Conservation (phyloP, 2,113 vertebrate genomes). For the Tringa solitaria region DNA sequence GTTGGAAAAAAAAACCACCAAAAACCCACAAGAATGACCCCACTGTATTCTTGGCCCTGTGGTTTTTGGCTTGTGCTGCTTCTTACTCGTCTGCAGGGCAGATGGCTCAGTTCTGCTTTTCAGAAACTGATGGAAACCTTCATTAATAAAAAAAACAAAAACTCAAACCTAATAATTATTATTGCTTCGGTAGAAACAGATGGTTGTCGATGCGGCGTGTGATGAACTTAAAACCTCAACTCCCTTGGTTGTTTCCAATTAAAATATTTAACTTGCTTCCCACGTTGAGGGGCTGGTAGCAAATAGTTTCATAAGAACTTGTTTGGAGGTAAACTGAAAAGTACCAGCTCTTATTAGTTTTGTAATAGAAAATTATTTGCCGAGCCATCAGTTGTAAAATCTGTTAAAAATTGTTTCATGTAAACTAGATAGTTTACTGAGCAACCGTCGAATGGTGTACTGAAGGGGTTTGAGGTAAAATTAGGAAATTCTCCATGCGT, state of each 20-base stretch:
- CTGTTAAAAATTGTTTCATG: neutral
- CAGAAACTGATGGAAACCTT: neutral
- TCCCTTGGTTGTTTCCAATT: neutral
- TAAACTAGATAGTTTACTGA: neutral
- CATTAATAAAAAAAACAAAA: neutral
- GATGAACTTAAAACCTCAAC: neutral
- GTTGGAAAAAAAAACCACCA: neutral
- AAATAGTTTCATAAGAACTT: neutral
- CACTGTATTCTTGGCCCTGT: neutral
- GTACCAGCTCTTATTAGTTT: neutral
- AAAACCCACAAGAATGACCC: neutral
- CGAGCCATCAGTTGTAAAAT: neutral
- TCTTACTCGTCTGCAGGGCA: neutral
- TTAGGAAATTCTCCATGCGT: neutral
- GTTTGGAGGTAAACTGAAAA: neutral
- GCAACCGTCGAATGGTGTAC: neutral
- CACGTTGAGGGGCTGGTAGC: neutral
- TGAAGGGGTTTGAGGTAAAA: neutral
- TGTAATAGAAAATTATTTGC: neutral
- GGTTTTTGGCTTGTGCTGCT: neutral
- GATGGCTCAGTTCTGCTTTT: neutral
- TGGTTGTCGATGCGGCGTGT: rapidly evolving
- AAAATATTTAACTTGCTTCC: neutral
- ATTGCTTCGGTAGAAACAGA: neutral
- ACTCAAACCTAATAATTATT: neutral